Percentiles rank a stretch among this genome's conserved stretches.
These are phyloP conservation scores for Narcine bancroftii DNA, from an alignment of 2,113 vertebrate species.

Conservation along the genomic window DNA sequence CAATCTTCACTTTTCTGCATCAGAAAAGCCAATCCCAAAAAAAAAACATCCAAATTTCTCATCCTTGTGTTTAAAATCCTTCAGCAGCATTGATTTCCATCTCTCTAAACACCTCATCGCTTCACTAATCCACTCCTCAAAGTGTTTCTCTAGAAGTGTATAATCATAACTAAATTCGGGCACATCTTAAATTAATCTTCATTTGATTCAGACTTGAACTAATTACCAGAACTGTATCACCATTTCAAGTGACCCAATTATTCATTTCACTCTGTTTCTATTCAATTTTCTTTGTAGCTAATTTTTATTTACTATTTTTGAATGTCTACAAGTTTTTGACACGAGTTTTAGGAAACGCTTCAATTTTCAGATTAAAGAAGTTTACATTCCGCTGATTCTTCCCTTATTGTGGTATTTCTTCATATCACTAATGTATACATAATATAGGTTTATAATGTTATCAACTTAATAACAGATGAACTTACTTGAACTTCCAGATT, in stretches of 20 bases:
- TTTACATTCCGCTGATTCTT: neutral
- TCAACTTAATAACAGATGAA: neutral
- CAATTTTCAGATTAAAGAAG: neutral
- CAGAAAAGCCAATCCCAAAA: neutral
- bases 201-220: neutral
- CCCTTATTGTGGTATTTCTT: neutral
- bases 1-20: neutral
- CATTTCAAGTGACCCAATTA: neutral
- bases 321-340: neutral
- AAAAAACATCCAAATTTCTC: neutral
- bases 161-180: neutral
- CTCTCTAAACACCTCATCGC: neutral
- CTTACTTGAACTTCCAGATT: neutral
- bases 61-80: neutral
- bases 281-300: neutral
- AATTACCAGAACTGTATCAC: slow-evolving; percentile 7
- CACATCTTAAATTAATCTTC: neutral
- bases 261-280: neutral
- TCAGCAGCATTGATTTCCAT: neutral
- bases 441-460: neutral
- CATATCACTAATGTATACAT: neutral
- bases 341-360: neutral
- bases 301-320: neutral
- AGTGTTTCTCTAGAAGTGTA: neutral
- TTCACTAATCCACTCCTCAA: neutral